phyloP scores from a whole-genome alignment of 2,888 invertebrate species.

The Empis livida region DNA sequence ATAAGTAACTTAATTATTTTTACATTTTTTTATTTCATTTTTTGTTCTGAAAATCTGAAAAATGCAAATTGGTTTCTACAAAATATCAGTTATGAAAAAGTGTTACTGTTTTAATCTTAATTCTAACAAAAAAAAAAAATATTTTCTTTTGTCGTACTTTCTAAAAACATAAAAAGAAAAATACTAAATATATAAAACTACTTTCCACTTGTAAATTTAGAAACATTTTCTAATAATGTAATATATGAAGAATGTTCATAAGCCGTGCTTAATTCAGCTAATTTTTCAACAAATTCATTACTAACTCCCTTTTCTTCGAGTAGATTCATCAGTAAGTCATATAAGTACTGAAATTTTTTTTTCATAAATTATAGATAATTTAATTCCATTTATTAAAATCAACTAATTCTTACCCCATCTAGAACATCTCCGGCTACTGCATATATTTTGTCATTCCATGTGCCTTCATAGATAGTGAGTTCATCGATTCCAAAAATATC shows the following conservation, averaged over 20 bases:
- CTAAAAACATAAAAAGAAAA: background rate
- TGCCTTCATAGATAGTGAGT: conserved; percentile 75
- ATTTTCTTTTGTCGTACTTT: no score
- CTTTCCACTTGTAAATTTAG: conserved; percentile 64
- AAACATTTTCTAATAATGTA: conserved; percentile 64
- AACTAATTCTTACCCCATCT: conserved; percentile 72
- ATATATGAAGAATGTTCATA: conserved; percentile 92
- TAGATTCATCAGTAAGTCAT: conserved; percentile 87
- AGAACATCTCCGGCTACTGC: conserved; percentile 88
- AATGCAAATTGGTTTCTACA: no score
- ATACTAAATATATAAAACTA: conserved; percentile 13
- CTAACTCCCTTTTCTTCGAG: conserved; percentile 92
- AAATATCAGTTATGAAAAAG: no score
- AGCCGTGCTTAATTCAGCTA: conserved; percentile 76
- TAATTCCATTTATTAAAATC: no score
- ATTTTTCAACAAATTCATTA: conserved; percentile 81
- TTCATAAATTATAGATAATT: no score
- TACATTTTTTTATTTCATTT: no score
- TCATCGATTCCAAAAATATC: conserved; percentile 91
- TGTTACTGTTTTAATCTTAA: no score
- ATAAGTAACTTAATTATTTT: no score
- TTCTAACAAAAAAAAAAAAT: no score
- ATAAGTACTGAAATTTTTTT: conserved; percentile 60
- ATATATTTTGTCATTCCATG: conserved; percentile 76
- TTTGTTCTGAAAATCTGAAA: no score